Evolutionary conservation across 2,113 vertebrate genomes (phyloP).

Genomic region (Rhegmatorhina hoffmannsi): DNA sequence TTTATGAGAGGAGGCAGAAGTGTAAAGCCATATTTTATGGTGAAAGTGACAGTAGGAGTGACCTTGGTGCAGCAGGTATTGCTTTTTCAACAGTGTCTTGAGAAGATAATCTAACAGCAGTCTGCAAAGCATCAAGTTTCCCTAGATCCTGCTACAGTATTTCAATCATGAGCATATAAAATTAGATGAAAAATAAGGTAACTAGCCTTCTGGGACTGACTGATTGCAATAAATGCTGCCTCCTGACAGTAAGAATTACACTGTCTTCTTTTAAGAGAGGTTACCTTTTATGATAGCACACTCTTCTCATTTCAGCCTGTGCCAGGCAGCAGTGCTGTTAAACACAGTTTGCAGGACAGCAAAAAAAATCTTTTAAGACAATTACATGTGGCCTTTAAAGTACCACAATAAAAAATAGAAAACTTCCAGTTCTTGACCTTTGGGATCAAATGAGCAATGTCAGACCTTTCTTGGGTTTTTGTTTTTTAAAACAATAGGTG

Average conservation of each 20-base stretch:
- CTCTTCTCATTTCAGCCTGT: background rate
- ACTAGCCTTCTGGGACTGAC: conserved; percentile 43
- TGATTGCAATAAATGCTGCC: conserved; percentile 16
- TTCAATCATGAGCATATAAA: conserved; percentile 50
- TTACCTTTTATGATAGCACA: background rate
- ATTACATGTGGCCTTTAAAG: background rate
- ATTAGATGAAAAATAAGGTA: conserved; percentile 65
- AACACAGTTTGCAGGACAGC: background rate
- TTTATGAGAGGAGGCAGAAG: conserved; percentile 12
- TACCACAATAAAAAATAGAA: background rate
- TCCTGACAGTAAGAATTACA: conserved; percentile 36
- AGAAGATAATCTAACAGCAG: conserved; percentile 39
- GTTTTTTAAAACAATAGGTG: background rate
- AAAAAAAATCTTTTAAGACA: background rate
- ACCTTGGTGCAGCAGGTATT: conserved; percentile 23
- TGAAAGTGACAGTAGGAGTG: conserved; percentile 29
- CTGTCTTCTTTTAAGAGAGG: background rate
- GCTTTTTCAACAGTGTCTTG: background rate
- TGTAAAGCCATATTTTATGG: conserved; percentile 19
- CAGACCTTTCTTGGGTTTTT: background rate
- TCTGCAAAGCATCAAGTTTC: conserved; percentile 19
- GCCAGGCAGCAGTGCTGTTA: background rate
- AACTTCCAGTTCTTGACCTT: background rate
- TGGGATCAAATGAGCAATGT: background rate
- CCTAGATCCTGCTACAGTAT: conserved; percentile 22